Percentiles rank a stretch among this genome's conserved stretches.
These are phyloP conservation scores for Rhinichthys klamathensis DNA, from an alignment of 2,113 vertebrate species.

Conservation along the genomic window DNA sequence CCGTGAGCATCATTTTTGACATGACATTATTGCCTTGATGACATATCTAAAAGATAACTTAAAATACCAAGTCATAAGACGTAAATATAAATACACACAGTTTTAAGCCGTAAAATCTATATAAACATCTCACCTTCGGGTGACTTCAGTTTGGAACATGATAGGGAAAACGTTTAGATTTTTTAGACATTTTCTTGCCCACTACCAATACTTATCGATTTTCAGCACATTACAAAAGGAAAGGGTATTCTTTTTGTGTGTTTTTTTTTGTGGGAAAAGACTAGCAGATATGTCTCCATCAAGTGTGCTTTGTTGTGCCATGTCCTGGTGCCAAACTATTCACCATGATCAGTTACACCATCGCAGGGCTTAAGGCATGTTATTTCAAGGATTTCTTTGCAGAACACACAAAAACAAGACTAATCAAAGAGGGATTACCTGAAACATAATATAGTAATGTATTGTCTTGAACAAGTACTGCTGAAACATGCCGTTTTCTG, in stretches of 20 bases:
- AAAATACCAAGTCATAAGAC: too few species aligned
- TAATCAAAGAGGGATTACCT: slow-evolving; percentile 16
- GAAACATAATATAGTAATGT: slow-evolving; percentile 12
- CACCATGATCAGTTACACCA: slow-evolving; percentile 20
- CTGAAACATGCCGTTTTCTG: slow-evolving; percentile 2
- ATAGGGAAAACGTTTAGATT: too few species aligned
- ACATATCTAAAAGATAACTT: background rate
- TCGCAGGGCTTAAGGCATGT: slow-evolving; percentile 23
- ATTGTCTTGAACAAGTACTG: slow-evolving; percentile 5
- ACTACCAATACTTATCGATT: background rate
- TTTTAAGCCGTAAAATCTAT: too few species aligned
- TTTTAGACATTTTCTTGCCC: background rate
- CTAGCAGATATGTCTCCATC: slow-evolving; percentile 56
- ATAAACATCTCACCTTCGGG: too few species aligned
- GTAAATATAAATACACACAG: too few species aligned
- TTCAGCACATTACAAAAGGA: background rate
- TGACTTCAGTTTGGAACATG: too few species aligned
- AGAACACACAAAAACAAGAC: slow-evolving; percentile 25
- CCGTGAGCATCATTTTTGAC: too few species aligned
- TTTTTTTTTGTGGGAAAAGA: slow-evolving; percentile 48
- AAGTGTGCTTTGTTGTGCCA: slow-evolving; percentile 57
- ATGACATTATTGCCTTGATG: background rate
- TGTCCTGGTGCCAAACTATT: slow-evolving; percentile 49
- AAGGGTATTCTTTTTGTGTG: slow-evolving; percentile 11
- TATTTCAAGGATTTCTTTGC: slow-evolving; percentile 31